A percentile compares a stretch with the other conserved stretches of the same genome.
Conservation (phyloP, 2,888 invertebrate species). For the Bugula neritina region DNA sequence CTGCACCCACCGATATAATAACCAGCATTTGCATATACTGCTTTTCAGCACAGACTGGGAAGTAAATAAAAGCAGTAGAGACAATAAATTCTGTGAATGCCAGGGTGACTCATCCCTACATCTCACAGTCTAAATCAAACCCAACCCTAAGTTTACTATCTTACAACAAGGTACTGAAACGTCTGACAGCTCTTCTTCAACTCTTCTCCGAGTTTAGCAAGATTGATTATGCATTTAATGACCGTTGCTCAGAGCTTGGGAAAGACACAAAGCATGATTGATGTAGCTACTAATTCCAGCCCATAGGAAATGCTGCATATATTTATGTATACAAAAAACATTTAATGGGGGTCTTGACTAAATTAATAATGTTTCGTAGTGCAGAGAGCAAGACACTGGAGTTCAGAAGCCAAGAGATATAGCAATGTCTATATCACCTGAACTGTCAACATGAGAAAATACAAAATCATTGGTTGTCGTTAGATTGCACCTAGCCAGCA, state of each 20-base stretch:
- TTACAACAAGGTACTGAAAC: not conserved
- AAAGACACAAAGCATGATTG: conserved; percentile 6
- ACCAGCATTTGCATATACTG: not conserved
- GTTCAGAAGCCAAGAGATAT: too few relatives aligned
- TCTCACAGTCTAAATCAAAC: too few relatives aligned
- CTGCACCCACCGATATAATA: not conserved
- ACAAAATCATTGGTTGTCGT: too few relatives aligned
- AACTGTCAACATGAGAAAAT: too few relatives aligned
- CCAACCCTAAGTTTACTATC: too few relatives aligned
- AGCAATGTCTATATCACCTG: too few relatives aligned
- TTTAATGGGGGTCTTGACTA: not conserved
- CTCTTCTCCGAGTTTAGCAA: too few relatives aligned
- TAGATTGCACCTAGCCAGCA: too few relatives aligned
- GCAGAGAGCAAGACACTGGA: too few relatives aligned
- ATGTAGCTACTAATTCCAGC: conserved; percentile 21
- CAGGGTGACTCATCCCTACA: too few relatives aligned
- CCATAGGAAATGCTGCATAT: not conserved
- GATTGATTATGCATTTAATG: conserved; percentile 24
- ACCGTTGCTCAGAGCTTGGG: conserved; percentile 11
- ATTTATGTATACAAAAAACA: not conserved
- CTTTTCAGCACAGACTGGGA: not conserved
- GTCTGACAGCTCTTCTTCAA: not conserved
- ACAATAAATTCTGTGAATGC: too few relatives aligned
- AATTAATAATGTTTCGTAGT: not conserved
- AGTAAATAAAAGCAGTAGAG: conserved; percentile 15